Evolutionary conservation across 2,113 vertebrate genomes (phyloP).

Genomic region (Plestiodon gilberti): DNA sequence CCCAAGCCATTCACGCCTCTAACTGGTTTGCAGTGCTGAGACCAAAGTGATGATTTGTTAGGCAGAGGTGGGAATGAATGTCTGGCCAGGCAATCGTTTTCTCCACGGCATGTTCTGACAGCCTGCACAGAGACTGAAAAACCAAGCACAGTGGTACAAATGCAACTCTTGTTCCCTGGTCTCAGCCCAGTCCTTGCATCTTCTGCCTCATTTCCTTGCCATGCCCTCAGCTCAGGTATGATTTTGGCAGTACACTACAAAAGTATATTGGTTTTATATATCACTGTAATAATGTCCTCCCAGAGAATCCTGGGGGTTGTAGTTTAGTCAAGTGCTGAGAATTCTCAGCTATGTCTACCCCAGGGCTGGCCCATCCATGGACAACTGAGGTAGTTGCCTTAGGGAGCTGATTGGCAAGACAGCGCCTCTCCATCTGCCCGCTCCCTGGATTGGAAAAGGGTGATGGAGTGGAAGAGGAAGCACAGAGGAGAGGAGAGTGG

Average conservation of each 20-base stretch:
- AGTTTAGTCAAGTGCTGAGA: background rate
- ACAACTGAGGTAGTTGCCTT: too few species aligned
- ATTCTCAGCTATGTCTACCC: background rate
- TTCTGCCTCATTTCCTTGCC: background rate
- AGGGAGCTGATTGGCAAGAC: too few species aligned
- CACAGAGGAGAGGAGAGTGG: too few species aligned
- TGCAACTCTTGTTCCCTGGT: too few species aligned
- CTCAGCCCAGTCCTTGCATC: too few species aligned
- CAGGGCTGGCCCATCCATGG: too few species aligned
- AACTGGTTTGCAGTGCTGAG: background rate
- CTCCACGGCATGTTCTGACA: background rate
- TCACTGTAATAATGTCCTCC: background rate
- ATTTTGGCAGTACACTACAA: background rate
- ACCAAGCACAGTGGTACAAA: background rate
- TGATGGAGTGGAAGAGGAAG: too few species aligned
- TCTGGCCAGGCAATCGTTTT: background rate
- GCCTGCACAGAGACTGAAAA: background rate
- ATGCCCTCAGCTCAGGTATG: background rate
- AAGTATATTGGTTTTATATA: background rate
- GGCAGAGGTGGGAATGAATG: background rate
- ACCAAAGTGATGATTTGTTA: background rate
- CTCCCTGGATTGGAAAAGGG: too few species aligned
- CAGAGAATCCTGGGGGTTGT: background rate
- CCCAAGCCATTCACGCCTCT: background rate
- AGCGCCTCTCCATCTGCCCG: too few species aligned